Evolutionary conservation across 2,797 vertebrate genomes (phyloP).

Genomic region (Garrulus glandarius): DNA sequence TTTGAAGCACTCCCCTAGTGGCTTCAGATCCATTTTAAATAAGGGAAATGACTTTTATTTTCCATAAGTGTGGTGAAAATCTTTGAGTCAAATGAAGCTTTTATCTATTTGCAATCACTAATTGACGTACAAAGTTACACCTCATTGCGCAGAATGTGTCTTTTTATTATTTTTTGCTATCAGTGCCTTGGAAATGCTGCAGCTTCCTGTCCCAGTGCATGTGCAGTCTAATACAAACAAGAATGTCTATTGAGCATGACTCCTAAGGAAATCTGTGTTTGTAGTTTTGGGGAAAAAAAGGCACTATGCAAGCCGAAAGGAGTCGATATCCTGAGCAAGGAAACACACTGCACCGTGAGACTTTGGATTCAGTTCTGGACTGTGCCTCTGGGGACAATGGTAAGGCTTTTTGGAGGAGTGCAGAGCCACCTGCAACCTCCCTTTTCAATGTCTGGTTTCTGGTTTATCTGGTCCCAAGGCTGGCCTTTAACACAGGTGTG

Average conservation of each 20-base stretch:
- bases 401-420: background rate
- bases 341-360: background rate
- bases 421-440: background rate
- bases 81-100: background rate
- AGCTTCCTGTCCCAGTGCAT: constrained; percentile 14
- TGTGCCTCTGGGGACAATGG: background rate
- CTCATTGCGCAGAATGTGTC: background rate
- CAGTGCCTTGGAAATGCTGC: background rate
- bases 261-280: constrained; percentile 26
- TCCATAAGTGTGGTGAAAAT: background rate
- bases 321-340: background rate
- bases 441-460: background rate
- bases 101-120: background rate
- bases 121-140: background rate
- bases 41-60: background rate
- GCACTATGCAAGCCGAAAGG: background rate
- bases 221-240: background rate
- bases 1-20: background rate
- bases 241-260: background rate
- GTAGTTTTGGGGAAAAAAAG: background rate
- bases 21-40: background rate
- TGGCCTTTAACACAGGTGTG: background rate
- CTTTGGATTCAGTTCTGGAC: background rate
- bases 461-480: background rate
- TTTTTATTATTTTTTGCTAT: constrained; percentile 19